A percentile compares a stretch with the other conserved stretches of the same genome.
Evolutionary conservation across 2,888 invertebrate species (phyloP).

Genomic region (Erpobdella octoculata): DNA sequence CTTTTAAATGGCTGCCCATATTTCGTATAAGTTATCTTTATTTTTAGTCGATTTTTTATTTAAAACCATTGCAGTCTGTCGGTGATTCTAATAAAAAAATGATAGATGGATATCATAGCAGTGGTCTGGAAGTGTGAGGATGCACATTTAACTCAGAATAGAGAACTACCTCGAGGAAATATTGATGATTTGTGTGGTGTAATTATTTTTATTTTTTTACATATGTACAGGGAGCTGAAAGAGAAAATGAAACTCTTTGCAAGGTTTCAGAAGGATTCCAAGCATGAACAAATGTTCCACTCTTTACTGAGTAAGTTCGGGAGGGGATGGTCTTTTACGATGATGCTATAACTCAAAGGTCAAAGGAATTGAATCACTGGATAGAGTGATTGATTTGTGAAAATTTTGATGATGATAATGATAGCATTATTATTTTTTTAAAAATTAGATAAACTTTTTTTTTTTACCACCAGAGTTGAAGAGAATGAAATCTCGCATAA

Average conservation of each 20-base stretch:
- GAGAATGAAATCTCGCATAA: not conserved
- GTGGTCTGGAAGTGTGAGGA: not conserved
- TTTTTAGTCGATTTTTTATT: too few relatives aligned
- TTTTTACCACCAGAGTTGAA: not conserved
- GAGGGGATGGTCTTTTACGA: not conserved
- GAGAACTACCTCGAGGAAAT: too few relatives aligned
- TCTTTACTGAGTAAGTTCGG: slow-evolving; percentile 2
- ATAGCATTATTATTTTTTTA: too few relatives aligned
- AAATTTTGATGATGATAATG: too few relatives aligned
- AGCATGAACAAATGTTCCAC: not conserved
- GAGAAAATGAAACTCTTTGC: slow-evolving; percentile 14
- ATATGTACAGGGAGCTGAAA: slow-evolving; percentile 11
- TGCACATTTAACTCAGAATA: too few relatives aligned
- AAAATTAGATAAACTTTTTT: not conserved
- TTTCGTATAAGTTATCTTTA: not conserved
- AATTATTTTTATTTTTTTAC: not conserved
- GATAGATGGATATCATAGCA: not conserved
- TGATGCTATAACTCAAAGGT: not conserved
- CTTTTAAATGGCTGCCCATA: too few relatives aligned
- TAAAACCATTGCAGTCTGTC: too few relatives aligned
- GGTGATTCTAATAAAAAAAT: not conserved
- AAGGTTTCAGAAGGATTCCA: slow-evolving; percentile 10
- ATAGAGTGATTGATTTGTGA: not conserved
- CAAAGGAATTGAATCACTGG: not conserved
- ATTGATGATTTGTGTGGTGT: too few relatives aligned